Conservation (phyloP, 1,140 invertebrate genomes). For the Bursaphelenchus mucronatus region DNA sequence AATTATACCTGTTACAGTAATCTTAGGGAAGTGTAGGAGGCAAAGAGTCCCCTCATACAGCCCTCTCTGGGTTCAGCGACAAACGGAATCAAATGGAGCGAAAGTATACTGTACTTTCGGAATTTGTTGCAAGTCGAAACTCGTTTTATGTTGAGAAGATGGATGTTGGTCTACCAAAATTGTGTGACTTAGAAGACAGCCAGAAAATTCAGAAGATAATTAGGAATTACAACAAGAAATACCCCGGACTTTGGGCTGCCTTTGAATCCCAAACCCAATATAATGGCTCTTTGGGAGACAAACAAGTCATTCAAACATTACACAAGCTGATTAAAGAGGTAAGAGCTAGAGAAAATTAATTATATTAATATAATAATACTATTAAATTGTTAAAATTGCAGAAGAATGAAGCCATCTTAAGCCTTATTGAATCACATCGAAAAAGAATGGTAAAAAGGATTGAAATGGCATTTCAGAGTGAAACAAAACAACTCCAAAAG, state of each 20-base stretch:
- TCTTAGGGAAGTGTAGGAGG: conserved; percentile 31
- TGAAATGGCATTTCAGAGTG: conserved; percentile 38
- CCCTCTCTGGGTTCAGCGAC: neutral
- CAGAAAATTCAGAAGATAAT: conserved; percentile 34
- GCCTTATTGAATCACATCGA: conserved; percentile 26
- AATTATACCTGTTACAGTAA: neutral
- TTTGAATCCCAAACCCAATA: conserved; percentile 18
- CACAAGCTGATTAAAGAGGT: conserved; percentile 28
- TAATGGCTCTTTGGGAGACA: conserved; percentile 3
- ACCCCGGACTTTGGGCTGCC: conserved; percentile 29
- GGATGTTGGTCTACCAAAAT: conserved; percentile 30
- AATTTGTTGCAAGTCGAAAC: conserved; percentile 40
- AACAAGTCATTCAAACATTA: conserved; percentile 12
- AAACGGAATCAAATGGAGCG: conserved; percentile 29
- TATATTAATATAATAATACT: neutral
- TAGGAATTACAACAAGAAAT: conserved; percentile 31
- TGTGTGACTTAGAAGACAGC: conserved; percentile 21
- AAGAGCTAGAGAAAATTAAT: neutral
- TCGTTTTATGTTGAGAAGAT: conserved; percentile 38
- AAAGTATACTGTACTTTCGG: conserved; percentile 42
- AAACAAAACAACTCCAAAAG: conserved; percentile 47
- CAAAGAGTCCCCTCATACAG: conserved; percentile 21
- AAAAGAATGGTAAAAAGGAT: conserved; percentile 28
- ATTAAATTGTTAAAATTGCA: neutral
- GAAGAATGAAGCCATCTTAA: conserved; percentile 20